Evolutionary conservation across 2,797 vertebrate genomes (phyloP), one percentile per base, ranked within the genome.

Genomic region (Protosalanx chinensis): DNA sequence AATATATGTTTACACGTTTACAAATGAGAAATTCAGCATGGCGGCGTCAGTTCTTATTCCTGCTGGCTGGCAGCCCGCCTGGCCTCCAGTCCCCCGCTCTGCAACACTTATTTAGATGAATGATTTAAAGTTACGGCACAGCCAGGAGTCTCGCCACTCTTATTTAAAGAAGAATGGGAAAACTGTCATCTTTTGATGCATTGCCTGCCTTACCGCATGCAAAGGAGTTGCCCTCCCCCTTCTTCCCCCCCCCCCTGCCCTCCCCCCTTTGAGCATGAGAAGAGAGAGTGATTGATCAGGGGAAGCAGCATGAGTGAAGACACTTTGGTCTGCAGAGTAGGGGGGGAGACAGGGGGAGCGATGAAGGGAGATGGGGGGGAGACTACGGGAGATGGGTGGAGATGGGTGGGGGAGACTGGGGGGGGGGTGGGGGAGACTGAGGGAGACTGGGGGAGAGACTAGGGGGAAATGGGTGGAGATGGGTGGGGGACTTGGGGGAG

Each of bases 111-210:
- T 93, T 92, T 91, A 93, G 92, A 92, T 90, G 90, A 91, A 93
- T 93, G 92, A 93, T 93, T 93, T 93, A 91, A 93, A 93, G 90
- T 91, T 92, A 88, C 88, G 85, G 85, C 88, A 74, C 84, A 82
- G 86, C 89, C 84, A 86, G 84, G 85, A 89, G 85, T 86, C 90
- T 83, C 88, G 82, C 84, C 72, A 78, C 87, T 91, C 88, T 91
- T 92, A 87, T 91, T 92, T 92, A 90, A 88, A 86, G 85, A 86
- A 88, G 89, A 92, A 93, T 89, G 86, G 88, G 82, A 78, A 84
- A 82, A 83, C 90, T 92, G 93, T 91, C 92, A 92, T 91, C 85
- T 90, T 90, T 88, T 94, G 92, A 93, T 92, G 89, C 89, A 93
- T 94, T 90, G 84, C 91, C 86, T 81, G 85, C 88, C 82, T 80